phyloP scores from a whole-genome alignment of 2,113 vertebrate genomes.

The Phyllostomus discolor region DNA sequence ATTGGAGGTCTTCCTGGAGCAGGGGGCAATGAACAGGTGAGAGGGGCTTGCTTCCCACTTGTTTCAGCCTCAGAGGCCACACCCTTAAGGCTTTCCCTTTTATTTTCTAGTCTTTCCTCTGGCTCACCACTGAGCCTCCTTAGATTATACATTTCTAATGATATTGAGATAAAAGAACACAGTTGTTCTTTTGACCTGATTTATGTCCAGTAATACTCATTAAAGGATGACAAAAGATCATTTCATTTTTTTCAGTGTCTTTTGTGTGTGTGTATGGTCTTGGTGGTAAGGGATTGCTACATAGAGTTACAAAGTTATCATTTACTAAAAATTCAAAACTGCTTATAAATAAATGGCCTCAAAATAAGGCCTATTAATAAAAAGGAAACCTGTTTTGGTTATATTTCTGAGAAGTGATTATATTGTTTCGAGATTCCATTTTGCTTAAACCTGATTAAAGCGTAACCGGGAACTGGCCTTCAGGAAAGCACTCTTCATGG shows the following conservation, averaged over 20 bases:
- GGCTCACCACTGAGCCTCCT: not conserved
- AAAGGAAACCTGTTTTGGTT: not conserved
- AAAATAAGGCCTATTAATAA: not conserved
- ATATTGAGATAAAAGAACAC: not conserved
- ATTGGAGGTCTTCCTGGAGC: not conserved
- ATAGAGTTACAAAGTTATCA: conserved; percentile 12
- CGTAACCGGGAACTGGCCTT: conserved; percentile 38
- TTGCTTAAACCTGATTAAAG: conserved; percentile 9
- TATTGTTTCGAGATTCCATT: conserved; percentile 33
- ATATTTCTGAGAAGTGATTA: conserved; percentile 50
- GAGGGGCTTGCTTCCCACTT: not conserved
- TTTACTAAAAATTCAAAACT: conserved; percentile 12
- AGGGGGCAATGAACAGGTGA: not conserved
- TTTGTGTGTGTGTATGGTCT: not conserved
- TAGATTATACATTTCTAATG: not conserved
- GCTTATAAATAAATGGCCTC: not conserved
- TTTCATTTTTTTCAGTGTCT: not conserved
- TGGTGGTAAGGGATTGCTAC: not conserved
- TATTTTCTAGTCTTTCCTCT: not conserved
- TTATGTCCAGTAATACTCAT: not conserved
- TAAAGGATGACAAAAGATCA: not conserved
- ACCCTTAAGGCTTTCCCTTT: not conserved
- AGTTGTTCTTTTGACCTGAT: not conserved
- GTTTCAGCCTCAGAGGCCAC: not conserved
- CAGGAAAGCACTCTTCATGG: conserved; percentile 24